Conservation (phyloP, 1,140 invertebrate genomes). For the Homarus americanus region DNA sequence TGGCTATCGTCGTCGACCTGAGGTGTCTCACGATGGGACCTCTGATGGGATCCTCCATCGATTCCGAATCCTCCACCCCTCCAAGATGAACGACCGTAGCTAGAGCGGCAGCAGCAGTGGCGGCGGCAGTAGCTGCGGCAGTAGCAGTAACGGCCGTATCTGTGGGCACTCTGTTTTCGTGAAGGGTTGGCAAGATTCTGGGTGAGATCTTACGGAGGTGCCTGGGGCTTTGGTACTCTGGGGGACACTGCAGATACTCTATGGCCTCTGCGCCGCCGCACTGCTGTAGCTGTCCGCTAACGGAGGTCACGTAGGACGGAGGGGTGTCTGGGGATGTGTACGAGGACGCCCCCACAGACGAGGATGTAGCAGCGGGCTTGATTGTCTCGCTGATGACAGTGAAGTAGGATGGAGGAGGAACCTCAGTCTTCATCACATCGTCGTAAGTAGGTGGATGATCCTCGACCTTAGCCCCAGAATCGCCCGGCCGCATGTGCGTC, state of each 20-base stretch:
- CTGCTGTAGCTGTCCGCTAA: conserved; percentile 2
- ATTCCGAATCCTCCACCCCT: not conserved
- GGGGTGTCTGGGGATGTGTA: not conserved
- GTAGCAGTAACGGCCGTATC: conserved; percentile 51
- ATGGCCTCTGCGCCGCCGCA: not conserved
- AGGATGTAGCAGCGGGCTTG: not conserved
- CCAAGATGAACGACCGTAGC: not conserved
- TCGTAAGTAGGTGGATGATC: conserved; percentile 56
- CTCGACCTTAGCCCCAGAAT: conserved; percentile 33
- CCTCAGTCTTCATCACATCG: conserved; percentile 60
- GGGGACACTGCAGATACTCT: conserved; percentile 33
- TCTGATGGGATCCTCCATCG: conserved; percentile 56
- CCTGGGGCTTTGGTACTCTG: conserved; percentile 54
- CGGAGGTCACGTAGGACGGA: not conserved
- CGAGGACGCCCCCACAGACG: not conserved
- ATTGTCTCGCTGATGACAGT: conserved; percentile 42
- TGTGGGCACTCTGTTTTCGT: not conserved
- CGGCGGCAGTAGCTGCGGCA: conserved; percentile 18
- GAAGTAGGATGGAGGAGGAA: conserved; percentile 60
- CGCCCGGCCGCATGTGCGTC: conserved; percentile 23
- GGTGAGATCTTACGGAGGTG: conserved; percentile 34
- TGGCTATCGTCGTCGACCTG: conserved; percentile 50
- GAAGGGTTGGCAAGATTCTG: conserved; percentile 24
- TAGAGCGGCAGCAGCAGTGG: conserved; percentile 24
- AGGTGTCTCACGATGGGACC: conserved; percentile 59